Conservation (phyloP, 2,888 invertebrate species). For the Erannis defoliaria region DNA sequence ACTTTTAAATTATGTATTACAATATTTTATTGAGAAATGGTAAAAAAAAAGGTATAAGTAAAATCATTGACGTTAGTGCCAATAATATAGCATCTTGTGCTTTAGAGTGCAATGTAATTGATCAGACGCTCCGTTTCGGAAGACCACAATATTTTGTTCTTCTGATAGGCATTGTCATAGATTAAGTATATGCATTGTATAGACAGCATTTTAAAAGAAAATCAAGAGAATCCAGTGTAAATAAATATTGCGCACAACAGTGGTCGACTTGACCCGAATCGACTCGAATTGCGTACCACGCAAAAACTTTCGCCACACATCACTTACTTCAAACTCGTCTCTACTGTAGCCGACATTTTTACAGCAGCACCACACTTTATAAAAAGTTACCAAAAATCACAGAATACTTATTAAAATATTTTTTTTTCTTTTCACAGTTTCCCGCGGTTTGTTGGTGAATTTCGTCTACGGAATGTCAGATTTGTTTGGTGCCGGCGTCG, state of each 20-base stretch:
- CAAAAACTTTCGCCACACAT: conserved; percentile 64
- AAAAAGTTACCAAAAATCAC: conserved; percentile 9
- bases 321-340: conserved; percentile 79
- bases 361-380: conserved; percentile 32
- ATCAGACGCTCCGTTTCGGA: no score
- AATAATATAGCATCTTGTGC: no score
- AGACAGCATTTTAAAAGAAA: neutral
- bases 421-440: conserved; percentile 19
- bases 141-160: no score
- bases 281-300: conserved; percentile 5
- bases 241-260: neutral
- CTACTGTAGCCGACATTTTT: conserved; percentile 75
- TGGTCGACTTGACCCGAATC: conserved; percentile 16
- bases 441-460: conserved; percentile 11
- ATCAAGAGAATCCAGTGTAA: neutral
- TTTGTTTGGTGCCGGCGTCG: conserved; percentile 5
- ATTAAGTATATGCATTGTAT: no score
- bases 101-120: no score
- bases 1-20: no score
- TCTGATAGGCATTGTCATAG: no score
- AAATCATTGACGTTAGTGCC: no score
- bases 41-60: no score
- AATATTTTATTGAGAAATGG: no score
- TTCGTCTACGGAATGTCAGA: conserved; percentile 11
- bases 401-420: neutral